Base-by-base conservation (phyloP, 64 coral and sea anemone species). In the Montipora foliosa region DNA sequence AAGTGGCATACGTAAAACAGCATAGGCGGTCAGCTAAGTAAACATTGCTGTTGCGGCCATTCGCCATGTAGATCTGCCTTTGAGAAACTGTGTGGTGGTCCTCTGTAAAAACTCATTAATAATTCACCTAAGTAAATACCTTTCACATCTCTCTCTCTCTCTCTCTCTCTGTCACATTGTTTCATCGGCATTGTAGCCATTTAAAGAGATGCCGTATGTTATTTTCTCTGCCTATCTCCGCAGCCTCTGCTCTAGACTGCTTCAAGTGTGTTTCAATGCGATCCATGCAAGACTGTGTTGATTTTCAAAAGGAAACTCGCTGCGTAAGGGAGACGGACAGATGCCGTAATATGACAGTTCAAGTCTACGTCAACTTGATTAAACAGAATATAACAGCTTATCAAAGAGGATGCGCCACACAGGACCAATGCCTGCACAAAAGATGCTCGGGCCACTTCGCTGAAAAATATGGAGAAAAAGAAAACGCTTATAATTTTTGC, bases 291-390 rank as follows among this genome's bases (percentile, higher is more conserved):
- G 82, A 86, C 1, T 86, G 82, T 47, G 37, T 86, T 46, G 44
- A 70, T 8, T 86, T 70, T 7, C 66, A 70, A 59, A 86, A 86
- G 29, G 17, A 48, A 47, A 47, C 60, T 5, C 13, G 7, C 37
- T 86, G 82, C 47, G 44, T 3, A 72, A 86, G 19, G 19, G 8
- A 69, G 8, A 86, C 82, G 12, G 64, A 50, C 16, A 15, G n/a
- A 44, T 86, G 82, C 8, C 82, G 82, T 50, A 86, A 86, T 46
- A 86, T 86, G 82, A 86, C 82, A 4, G 82, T 86, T 11, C 60
- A 67, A 19, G 82, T 86, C 0, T 71, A 70, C 8, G 82, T 86
- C 47, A 17, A 6, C 3, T 3, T 86, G 64, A 17, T 86, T 5
- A 22, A 14, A 2, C 62, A 86, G 45, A 71, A 86, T 71, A 6